Evolutionary conservation across 37 sponge, comb jelly and placozoan species (phyloP), one percentile per base, ranked within the genome.

Genomic region (Corticium candelabrum): DNA sequence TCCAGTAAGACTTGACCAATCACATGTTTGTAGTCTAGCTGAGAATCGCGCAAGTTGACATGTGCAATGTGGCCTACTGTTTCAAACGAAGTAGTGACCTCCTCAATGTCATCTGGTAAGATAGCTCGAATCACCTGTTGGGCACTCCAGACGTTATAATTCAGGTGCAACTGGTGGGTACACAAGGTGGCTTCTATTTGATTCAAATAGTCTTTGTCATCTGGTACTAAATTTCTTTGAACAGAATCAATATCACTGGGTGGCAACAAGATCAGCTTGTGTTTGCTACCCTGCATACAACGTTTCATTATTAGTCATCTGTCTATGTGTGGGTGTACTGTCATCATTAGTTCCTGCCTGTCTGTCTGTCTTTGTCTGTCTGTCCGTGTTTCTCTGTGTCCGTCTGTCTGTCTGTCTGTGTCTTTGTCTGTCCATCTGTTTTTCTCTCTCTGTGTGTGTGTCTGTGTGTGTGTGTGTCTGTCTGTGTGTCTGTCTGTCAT

Each of bases 21-120:
- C 2, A 99, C 41, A 2, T 79, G 29, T 77, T 95, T 99, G 81
- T 90, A 99, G 1, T 82, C 83, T 62, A 83, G 67, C 36, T 75
- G 82, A 29, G 84, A 81, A n/a, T 86, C 82, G 30, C 89, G 80
- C 2, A 99, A 86, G 50, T 99, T 99, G 56, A 90, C 56, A 73
- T 99, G 99, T 1, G 96, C 93, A 30, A 99, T 99, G 78, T 99
- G 99, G 21, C 99, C 99, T 21, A 95, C 84, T 21, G 84, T 70
- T 67, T 94, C 99, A 85, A 85, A 99, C 4, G 87, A 82, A 37
- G 62, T 27, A 11, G 62, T 50, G 21, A 50, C 62, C 21, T 50
- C 62, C 15, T 11, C 62, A n/a, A n/a, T n/a, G 11, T 21, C 62
- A 50, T 11, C 11, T 21, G 62, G 62, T 27, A 50, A 21, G 11